Evolutionary conservation across 1,140 invertebrate species (phyloP).

Genomic region (Rhagoletis pomonella): DNA sequence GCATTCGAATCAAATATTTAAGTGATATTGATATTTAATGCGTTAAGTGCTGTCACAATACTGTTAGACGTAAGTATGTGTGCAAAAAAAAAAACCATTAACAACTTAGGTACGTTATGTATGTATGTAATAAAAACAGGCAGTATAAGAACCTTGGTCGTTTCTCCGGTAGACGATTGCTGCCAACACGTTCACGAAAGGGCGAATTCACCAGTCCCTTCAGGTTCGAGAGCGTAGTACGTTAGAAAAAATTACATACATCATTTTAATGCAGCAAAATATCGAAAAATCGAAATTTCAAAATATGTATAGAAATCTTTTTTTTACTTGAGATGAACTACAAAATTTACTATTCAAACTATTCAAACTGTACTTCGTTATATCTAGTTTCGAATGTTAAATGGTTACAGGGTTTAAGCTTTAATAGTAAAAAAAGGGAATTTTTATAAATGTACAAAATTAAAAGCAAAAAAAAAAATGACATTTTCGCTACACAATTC

Average conservation of each 20-base stretch:
- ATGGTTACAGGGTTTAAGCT: neutral
- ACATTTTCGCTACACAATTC: neutral
- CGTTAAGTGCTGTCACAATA: slow-evolving; percentile 29
- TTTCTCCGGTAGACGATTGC: slow-evolving; percentile 88
- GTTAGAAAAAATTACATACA: slow-evolving; percentile 57
- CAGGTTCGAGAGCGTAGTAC: slow-evolving; percentile 69
- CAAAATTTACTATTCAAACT: neutral
- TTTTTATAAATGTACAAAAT: neutral
- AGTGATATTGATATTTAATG: slow-evolving; percentile 14
- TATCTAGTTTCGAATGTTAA: neutral
- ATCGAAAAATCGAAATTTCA: neutral
- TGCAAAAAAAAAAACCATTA: neutral
- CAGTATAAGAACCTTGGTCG: slow-evolving; percentile 82
- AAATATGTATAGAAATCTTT: slow-evolving; percentile 4
- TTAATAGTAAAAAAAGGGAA: too few species aligned
- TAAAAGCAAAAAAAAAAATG: neutral
- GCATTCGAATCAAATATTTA: slow-evolving; percentile 16
- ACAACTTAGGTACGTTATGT: slow-evolving; percentile 1
- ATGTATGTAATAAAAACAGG: neutral
- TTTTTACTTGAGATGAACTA: neutral
- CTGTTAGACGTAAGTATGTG: neutral
- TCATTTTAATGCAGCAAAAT: neutral
- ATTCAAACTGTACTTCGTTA: neutral
- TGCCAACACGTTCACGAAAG: slow-evolving; percentile 89
- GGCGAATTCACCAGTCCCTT: slow-evolving; percentile 82